phyloP scores from a whole-genome alignment of 2,888 invertebrate genomes.

The Phorcus lineatus region DNA sequence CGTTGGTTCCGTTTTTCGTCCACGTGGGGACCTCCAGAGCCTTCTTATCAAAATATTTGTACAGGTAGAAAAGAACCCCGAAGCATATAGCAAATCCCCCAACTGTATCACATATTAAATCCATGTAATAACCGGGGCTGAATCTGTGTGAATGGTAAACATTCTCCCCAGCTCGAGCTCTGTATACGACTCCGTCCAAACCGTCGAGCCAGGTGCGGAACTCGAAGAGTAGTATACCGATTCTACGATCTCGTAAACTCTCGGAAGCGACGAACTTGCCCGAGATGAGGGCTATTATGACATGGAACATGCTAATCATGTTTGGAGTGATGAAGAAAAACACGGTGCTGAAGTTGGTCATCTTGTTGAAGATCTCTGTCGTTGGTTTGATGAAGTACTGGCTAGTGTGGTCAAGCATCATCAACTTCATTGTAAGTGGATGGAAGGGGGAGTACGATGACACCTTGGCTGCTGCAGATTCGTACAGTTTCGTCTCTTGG shows the following conservation, averaged over 20 bases:
- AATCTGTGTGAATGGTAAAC: conserved; percentile 78
- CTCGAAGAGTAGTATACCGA: conserved; percentile 87
- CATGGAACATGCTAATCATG: conserved; percentile 87
- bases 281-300: conserved; percentile 84
- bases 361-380: conserved; percentile 83
- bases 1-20: conserved; percentile 31
- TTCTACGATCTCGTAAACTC: conserved; percentile 82
- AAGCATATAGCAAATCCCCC: conserved; percentile 77
- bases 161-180: conserved; percentile 78
- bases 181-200: conserved; percentile 90
- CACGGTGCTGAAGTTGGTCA: conserved; percentile 81
- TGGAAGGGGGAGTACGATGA: conserved; percentile 57
- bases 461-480: conserved; percentile 32
- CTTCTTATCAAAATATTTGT: conserved; percentile 41
- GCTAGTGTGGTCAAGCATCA: conserved; percentile 89
- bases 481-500: conserved; percentile 47
- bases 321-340: conserved; percentile 84
- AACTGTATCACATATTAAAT: conserved; percentile 87
- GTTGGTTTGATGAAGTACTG: conserved; percentile 89
- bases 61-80: conserved; percentile 76
- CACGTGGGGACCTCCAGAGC: conserved; percentile 33
- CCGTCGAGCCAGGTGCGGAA: conserved; percentile 89
- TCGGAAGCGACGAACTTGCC: conserved; percentile 86
- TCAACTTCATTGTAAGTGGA: conserved; percentile 86
- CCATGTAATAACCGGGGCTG: conserved; percentile 87